These are phyloP conservation scores for Steinernema khuongi DNA, from an alignment of 1,140 invertebrate species.

Conservation along the genomic window DNA sequence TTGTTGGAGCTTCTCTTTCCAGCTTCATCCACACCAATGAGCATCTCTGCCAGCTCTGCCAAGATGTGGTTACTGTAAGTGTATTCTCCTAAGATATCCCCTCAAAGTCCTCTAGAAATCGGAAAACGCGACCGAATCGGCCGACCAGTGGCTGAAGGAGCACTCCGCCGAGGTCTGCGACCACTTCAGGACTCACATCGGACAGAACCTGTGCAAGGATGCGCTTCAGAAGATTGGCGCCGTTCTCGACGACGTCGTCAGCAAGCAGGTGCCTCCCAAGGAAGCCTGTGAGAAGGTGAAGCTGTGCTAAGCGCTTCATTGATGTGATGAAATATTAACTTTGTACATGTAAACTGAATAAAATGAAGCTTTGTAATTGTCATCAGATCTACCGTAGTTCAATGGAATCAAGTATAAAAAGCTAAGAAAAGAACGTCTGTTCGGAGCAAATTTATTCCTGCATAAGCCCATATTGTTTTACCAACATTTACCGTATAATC, in stretches of 20 bases:
- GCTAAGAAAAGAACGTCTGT: too few relatives aligned
- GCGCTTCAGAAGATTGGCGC: neutral
- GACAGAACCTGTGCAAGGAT: neutral
- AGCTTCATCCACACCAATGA: neutral
- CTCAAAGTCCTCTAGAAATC: neutral
- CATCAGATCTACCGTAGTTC: too few relatives aligned
- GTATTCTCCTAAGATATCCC: neutral
- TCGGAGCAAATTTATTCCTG: too few relatives aligned
- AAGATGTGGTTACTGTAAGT: neutral
- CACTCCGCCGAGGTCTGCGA: neutral
- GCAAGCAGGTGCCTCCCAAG: neutral
- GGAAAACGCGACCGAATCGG: neutral
- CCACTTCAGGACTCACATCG: neutral
- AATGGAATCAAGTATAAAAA: too few relatives aligned
- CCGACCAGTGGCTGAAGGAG: neutral
- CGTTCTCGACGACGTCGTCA: neutral
- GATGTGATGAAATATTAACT: too few relatives aligned
- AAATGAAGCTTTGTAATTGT: too few relatives aligned
- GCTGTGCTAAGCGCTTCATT: too few relatives aligned
- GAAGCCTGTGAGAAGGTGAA: neutral
- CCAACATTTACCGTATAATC: too few relatives aligned
- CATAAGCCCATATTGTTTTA: too few relatives aligned
- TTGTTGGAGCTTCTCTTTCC: neutral
- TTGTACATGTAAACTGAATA: too few relatives aligned
- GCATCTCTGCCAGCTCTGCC: neutral